These are phyloP conservation scores for Eristalis tenax DNA, from an alignment of 2,888 invertebrate species.

Conservation along the genomic window DNA sequence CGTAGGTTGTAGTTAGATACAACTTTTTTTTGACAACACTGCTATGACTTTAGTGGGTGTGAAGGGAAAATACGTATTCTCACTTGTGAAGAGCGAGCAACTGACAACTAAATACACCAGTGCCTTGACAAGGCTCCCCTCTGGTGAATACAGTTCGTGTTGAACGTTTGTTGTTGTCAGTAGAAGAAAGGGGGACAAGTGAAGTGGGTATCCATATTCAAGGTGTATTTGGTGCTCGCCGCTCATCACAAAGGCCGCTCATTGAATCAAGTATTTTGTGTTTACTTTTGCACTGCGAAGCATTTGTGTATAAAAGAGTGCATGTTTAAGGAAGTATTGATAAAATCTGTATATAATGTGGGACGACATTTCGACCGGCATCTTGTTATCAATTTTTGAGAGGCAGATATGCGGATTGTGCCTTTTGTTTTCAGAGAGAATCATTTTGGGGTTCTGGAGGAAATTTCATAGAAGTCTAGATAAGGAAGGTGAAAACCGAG, in stretches of 20 bases:
- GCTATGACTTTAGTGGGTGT: slow-evolving; percentile 12
- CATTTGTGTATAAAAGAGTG: background rate
- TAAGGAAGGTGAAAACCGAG: slow-evolving; percentile 2
- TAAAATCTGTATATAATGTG: background rate
- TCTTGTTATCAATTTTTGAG: slow-evolving; percentile 29
- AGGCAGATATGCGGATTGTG: slow-evolving; percentile 22
- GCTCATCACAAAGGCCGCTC: background rate
- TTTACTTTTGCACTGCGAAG: background rate
- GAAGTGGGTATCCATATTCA: background rate
- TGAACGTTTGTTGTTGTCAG: background rate
- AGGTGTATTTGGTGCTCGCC: background rate
- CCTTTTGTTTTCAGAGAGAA: slow-evolving; percentile 10
- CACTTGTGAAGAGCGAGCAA: background rate
- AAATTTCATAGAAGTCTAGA: background rate
- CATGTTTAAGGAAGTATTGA: background rate
- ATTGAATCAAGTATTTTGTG: background rate
- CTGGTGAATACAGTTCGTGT: background rate
- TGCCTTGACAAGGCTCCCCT: background rate
- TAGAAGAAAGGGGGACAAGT: background rate
- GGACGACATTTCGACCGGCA: background rate
- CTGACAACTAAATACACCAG: background rate
- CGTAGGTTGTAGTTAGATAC: slow-evolving; percentile 29
- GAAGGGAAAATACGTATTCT: background rate
- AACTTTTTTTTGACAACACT: slow-evolving; percentile 58
- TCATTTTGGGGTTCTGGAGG: background rate